phyloP scores from a whole-genome alignment of 2,888 invertebrate genomes.

The Lithophane leautieri region DNA sequence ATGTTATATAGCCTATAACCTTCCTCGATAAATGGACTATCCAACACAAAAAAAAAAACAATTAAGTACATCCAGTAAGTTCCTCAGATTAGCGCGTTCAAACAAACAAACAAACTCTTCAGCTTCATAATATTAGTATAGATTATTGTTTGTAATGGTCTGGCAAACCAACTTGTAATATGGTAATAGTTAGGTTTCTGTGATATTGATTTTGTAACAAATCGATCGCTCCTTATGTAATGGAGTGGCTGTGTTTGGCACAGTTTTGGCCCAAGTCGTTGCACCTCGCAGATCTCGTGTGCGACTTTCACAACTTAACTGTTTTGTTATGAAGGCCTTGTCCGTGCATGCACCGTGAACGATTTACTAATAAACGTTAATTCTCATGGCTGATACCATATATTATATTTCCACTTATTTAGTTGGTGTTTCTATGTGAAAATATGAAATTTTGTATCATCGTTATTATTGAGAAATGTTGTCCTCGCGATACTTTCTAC shows the following conservation, averaged over 20 bases:
- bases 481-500: conserved; percentile 77
- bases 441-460: conserved; percentile 70
- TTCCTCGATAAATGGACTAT: no score
- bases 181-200: conserved; percentile 37
- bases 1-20: no score
- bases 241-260: conserved; percentile 66
- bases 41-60: no score
- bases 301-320: conserved; percentile 77
- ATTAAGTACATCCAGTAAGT: no score
- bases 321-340: conserved; percentile 75
- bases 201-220: conserved; percentile 57
- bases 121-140: no score
- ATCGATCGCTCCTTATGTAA: conserved; percentile 72
- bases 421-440: conserved; percentile 38
- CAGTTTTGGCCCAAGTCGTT: conserved; percentile 73
- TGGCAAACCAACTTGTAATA: conserved; percentile 24
- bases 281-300: conserved; percentile 71
- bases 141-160: conserved; percentile 6
- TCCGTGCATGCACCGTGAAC: conserved; percentile 69
- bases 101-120: no score
- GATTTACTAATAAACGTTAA: conserved; percentile 67
- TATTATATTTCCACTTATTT: conserved; percentile 29
- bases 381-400: conserved; percentile 42
- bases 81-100: no score
- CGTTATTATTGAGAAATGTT: conserved; percentile 71